phyloP scores from a whole-genome alignment of 2,113 vertebrate genomes.

The Mastomys natalensis region DNA sequence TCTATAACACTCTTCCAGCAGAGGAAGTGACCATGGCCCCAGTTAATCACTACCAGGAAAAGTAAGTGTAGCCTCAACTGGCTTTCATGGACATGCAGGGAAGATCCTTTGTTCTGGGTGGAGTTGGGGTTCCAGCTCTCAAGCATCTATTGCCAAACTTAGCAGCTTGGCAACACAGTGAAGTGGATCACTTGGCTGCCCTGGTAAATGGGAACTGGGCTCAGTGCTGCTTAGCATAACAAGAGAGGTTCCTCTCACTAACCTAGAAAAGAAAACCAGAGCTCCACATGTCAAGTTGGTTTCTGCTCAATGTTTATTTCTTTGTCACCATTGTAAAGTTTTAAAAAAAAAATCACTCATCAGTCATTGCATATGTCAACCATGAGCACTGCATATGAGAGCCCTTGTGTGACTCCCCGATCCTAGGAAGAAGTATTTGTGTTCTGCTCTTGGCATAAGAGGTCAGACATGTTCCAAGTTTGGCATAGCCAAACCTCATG shows the following conservation, averaged over 20 bases:
- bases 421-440: background rate
- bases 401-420: background rate
- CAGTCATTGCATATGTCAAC: background rate
- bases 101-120: background rate
- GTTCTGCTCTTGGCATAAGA: background rate
- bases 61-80: background rate
- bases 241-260: background rate
- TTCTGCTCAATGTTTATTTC: background rate
- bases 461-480: background rate
- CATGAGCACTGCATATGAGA: background rate
- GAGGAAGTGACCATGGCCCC: background rate
- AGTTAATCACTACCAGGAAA: background rate
- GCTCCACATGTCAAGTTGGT: background rate
- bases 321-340: background rate
- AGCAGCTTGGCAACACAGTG: background rate
- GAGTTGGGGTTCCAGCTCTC: background rate
- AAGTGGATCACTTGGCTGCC: background rate
- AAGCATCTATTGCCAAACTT: background rate
- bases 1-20: background rate
- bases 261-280: background rate
- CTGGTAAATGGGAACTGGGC: background rate
- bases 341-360: background rate
- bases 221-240: background rate
- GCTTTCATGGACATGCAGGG: too few relatives aligned
- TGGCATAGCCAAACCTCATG: background rate